Conservation (phyloP, 2,888 invertebrate species). For the Mylabris sibirica region DNA sequence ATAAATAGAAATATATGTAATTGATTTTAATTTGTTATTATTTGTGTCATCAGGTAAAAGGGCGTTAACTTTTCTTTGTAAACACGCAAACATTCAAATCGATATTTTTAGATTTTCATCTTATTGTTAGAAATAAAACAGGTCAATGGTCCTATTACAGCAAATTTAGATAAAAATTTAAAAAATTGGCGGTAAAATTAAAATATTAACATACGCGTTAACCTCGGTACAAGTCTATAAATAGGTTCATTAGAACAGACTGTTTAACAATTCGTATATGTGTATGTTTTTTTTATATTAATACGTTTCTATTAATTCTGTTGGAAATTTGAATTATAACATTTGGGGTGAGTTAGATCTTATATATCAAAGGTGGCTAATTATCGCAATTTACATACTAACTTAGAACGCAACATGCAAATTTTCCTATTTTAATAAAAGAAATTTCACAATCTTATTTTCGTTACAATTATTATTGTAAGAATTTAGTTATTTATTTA, state of each 20-base stretch:
- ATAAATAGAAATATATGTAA: constrained; percentile 17
- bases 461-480: background rate
- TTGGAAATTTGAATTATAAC: background rate
- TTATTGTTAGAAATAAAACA: background rate
- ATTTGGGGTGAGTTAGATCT: background rate
- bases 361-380: constrained; percentile 10
- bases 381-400: constrained; percentile 19
- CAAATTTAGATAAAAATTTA: background rate
- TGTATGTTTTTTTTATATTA: background rate
- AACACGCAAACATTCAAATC: background rate
- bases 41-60: constrained; percentile 2
- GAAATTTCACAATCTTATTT: constrained; percentile 7
- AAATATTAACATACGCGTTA: background rate
- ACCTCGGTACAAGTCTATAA: background rate
- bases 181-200: background rate
- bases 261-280: background rate
- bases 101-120: background rate
- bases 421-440: constrained; percentile 10
- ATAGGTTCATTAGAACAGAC: background rate
- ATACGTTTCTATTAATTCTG: background rate
- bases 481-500: background rate
- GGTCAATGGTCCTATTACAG: background rate
- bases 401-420: constrained; percentile 18
- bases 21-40: background rate
- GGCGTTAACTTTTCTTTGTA: background rate